Conservation (phyloP, 2,888 invertebrate species). For the Drosophila phalerata region DNA sequence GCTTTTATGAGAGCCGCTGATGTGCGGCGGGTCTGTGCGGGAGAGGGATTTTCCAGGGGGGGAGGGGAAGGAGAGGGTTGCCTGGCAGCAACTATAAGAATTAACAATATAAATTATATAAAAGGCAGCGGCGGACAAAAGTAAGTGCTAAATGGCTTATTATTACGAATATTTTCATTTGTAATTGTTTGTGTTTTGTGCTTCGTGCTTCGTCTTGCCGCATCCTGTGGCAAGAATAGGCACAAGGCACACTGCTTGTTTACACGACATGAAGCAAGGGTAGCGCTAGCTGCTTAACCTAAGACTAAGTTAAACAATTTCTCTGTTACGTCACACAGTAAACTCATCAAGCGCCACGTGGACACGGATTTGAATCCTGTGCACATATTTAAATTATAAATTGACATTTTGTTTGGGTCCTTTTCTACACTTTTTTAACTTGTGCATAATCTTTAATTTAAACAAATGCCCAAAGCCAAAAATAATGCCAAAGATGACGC, state of each 20-base stretch:
- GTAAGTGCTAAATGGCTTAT: conserved; percentile 76
- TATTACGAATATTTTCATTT: conserved; percentile 67
- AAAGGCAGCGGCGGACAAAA: conserved; percentile 43
- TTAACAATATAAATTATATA: conserved; percentile 79
- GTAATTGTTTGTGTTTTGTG: conserved; percentile 40
- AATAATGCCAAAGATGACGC: conserved; percentile 54
- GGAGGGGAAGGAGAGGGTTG: background rate
- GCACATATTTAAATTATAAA: conserved; percentile 69
- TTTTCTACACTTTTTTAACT: conserved; percentile 31
- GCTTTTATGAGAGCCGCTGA: conserved; percentile 72
- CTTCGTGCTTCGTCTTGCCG: conserved; percentile 17
- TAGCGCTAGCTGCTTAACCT: background rate
- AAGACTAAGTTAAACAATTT: background rate
- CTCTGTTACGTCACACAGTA: conserved; percentile 33
- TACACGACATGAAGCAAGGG: conserved; percentile 28
- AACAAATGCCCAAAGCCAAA: conserved; percentile 76
- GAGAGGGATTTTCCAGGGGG: background rate
- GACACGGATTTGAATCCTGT: conserved; percentile 28
- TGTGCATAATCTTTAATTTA: conserved; percentile 74
- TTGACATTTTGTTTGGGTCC: conserved; percentile 30
- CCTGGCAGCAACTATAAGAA: conserved; percentile 51
- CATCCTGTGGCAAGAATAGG: conserved; percentile 26
- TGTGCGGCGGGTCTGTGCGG: conserved; percentile 32
- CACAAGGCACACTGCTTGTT: conserved; percentile 32
- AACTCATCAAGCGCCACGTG: conserved; percentile 59